Conservation (phyloP, 2,113 vertebrate species). For the Tragelaphus scriptus region DNA sequence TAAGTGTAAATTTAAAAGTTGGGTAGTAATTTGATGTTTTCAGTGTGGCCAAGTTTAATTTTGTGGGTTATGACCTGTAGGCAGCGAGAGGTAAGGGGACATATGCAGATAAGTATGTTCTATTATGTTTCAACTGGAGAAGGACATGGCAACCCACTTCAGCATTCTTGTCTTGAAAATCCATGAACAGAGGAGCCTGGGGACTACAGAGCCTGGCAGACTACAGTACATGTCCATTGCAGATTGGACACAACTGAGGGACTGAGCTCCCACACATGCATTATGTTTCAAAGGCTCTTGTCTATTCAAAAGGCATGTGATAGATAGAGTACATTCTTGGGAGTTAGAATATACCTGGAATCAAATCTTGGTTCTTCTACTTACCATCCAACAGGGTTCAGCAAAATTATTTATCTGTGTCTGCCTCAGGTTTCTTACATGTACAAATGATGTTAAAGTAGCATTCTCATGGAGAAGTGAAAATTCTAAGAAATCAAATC, state of each 20-base stretch:
- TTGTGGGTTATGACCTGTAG: background rate
- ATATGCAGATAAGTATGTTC: background rate
- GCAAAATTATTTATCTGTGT: background rate
- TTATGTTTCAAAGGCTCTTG: background rate
- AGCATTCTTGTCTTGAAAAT: background rate
- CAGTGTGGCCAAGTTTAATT: background rate
- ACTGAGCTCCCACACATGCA: background rate
- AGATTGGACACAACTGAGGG: background rate
- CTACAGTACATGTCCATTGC: background rate
- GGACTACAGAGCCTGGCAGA: background rate
- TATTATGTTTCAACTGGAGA: background rate
- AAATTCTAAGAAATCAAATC: background rate
- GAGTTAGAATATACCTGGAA: background rate
- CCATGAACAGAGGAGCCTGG: background rate
- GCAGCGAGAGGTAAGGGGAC: background rate
- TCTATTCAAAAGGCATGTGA: background rate
- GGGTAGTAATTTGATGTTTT: background rate
- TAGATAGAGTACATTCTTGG: background rate
- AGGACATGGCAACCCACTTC: background rate
- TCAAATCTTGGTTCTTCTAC: background rate
- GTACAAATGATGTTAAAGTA: constrained; percentile 1
- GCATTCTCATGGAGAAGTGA: background rate
- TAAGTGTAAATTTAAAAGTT: background rate
- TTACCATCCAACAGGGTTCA: background rate
- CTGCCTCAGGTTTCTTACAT: background rate